Evolutionary conservation across 1,140 invertebrate genomes (phyloP), one percentile per base, ranked within the genome.

Genomic region (Ostrea denselamellosa): DNA sequence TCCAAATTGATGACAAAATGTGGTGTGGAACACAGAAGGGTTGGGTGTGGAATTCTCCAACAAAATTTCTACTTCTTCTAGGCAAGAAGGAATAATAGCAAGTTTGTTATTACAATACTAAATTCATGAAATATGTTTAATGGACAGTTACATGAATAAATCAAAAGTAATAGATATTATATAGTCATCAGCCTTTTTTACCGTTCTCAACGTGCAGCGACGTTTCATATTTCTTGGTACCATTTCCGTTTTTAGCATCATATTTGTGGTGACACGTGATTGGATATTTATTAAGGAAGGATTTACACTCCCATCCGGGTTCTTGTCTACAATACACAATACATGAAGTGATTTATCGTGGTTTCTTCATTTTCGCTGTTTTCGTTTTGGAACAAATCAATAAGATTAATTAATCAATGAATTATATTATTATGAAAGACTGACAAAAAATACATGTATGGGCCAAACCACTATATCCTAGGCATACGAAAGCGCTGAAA

Each of bases 1-100:
- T 19, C 8, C 34, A 19, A 90, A 54, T 54, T 90, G 90, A 56
- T 87, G 87, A 54, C 83, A 89, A 68, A 83, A 90, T 0, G 90
- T 86, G 17, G 88, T 87, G 51, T 34, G 22, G 28, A 62, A 87
- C 17, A 9, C 2, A 19, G 5, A 9, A 22, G 51, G 14, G 8
- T 82, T 12, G 12, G 58, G 17, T 7, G 58, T 8, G 0, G 53
- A 14, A 22, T 86, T 25, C 28, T 65, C n/a, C 44, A 88, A 83
- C 44, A 85, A 77, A 17, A 86, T 34, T n/a, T 86, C 58, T n/a
- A 84, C 65, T 58, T 58, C 58, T 2, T 90, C 62, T 62, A 62
- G 5, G 17, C 17, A 62, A 19, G 17, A 62, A 17, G 14, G 19
- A 62, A 62, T 44, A 44, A 44, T 44, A 44, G 34, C 34, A 44